These are phyloP conservation scores for Drosophila erecta DNA, from an alignment of 1,140 invertebrate genomes.

Conservation along the genomic window DNA sequence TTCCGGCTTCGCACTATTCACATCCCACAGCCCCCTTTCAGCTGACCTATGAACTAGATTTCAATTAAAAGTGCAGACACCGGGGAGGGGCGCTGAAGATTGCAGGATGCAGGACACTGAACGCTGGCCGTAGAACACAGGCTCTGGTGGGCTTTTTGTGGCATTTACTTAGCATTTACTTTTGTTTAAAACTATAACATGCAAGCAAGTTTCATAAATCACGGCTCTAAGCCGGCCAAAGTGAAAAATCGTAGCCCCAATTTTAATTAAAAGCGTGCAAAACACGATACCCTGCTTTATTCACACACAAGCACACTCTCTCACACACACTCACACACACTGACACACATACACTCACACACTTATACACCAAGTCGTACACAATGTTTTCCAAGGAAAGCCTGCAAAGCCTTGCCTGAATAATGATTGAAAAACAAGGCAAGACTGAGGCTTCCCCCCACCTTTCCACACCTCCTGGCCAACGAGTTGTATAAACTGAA, in stretches of 20 bases:
- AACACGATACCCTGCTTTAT: slow-evolving; percentile 70
- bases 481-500: slow-evolving; percentile 76
- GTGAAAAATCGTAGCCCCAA: slow-evolving; percentile 80
- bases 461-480: slow-evolving; percentile 12
- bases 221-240: slow-evolving; percentile 72
- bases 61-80: slow-evolving; percentile 68
- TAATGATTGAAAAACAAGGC: slow-evolving; percentile 82
- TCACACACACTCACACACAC: slow-evolving; percentile 6
- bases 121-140: not conserved
- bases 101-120: not conserved
- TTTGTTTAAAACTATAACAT: slow-evolving; percentile 77
- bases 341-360: slow-evolving; percentile 27
- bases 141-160: slow-evolving; percentile 53
- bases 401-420: slow-evolving; percentile 77
- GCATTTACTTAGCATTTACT: slow-evolving; percentile 80
- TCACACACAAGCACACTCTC: slow-evolving; percentile 3
- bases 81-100: not conserved
- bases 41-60: slow-evolving; percentile 76
- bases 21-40: slow-evolving; percentile 41
- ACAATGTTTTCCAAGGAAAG: slow-evolving; percentile 69
- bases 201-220: slow-evolving; percentile 81
- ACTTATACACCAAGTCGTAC: slow-evolving; percentile 41
- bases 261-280: slow-evolving; percentile 83
- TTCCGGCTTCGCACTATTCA: slow-evolving; percentile 2
- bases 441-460: slow-evolving; percentile 20